A percentile compares a stretch with the other conserved stretches of the same genome.
Evolutionary conservation across 2,888 invertebrate species (phyloP).

Genomic region (Apoda limacodes): DNA sequence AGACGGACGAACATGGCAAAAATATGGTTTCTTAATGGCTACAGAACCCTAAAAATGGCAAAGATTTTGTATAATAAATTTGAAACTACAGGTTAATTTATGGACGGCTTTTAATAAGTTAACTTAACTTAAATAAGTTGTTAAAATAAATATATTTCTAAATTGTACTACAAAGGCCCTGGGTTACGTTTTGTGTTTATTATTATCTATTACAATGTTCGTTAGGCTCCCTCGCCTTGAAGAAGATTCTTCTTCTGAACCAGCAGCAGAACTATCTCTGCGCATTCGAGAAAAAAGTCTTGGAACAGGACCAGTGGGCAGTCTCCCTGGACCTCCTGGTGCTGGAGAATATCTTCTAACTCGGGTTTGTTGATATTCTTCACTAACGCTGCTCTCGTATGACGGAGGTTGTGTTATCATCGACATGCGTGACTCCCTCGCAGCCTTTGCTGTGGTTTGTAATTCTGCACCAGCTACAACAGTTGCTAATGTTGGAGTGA

Average conservation of each 20-base stretch:
- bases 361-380: slow-evolving; percentile 38
- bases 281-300: slow-evolving; percentile 55
- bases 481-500: slow-evolving; percentile 57
- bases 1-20: too few species aligned
- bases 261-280: slow-evolving; percentile 40
- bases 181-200: slow-evolving; percentile 57
- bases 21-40: too few species aligned
- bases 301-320: slow-evolving; percentile 49
- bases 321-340: slow-evolving; percentile 36
- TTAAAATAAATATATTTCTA: slow-evolving; percentile 17
- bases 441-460: slow-evolving; percentile 51
- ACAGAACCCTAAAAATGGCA: too few species aligned
- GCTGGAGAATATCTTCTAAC: slow-evolving; percentile 56
- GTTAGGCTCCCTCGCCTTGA: slow-evolving; percentile 58
- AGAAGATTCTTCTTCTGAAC: slow-evolving; percentile 37
- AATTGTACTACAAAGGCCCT: slow-evolving; percentile 43
- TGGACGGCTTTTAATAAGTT: slow-evolving; percentile 22
- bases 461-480: slow-evolving; percentile 58
- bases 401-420: slow-evolving; percentile 60
- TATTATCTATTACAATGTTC: slow-evolving; percentile 61
- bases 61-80: too few species aligned
- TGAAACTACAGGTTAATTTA: too few species aligned
- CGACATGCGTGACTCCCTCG: slow-evolving; percentile 55
- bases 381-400: slow-evolving; percentile 38
- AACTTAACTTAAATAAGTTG: slow-evolving; percentile 23